Conservation (phyloP, 2,113 vertebrate genomes). For the Diglossa brunneiventris region DNA sequence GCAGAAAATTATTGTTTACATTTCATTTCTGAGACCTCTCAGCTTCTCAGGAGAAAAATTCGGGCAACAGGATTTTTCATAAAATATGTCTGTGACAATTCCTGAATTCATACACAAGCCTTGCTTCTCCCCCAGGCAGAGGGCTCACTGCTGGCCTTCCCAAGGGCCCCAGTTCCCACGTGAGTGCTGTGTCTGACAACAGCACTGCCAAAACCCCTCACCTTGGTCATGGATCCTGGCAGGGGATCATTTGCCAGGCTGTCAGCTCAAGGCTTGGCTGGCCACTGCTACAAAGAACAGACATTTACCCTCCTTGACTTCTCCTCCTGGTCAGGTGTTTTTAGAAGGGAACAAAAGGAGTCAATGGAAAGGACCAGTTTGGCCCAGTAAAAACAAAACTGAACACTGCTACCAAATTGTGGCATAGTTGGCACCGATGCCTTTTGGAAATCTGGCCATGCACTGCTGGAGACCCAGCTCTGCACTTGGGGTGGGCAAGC, state of each 20-base stretch:
- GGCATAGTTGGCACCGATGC: background rate
- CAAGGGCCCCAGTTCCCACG: background rate
- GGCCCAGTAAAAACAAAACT: background rate
- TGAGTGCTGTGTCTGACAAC: fast-evolving
- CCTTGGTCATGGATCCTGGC: background rate
- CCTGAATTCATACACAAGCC: fast-evolving
- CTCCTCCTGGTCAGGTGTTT: background rate
- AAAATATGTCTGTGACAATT: too few species aligned
- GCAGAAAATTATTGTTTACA: too few species aligned
- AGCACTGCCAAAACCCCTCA: background rate
- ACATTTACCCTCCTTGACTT: background rate
- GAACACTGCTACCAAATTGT: background rate
- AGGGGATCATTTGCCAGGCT: background rate
- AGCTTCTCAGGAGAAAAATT: too few species aligned
- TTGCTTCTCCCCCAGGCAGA: background rate
- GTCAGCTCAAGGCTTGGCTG: background rate
- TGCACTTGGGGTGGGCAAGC: background rate
- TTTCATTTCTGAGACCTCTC: too few species aligned
- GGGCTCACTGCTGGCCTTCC: background rate
- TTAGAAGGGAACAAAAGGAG: background rate
- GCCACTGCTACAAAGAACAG: fast-evolving
- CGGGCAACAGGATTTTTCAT: too few species aligned
- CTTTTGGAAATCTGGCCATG: background rate
- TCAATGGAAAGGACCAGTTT: background rate
- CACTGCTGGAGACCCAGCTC: background rate